Conservation (phyloP, 2,797 vertebrate species). For the Poecile montanus region DNA sequence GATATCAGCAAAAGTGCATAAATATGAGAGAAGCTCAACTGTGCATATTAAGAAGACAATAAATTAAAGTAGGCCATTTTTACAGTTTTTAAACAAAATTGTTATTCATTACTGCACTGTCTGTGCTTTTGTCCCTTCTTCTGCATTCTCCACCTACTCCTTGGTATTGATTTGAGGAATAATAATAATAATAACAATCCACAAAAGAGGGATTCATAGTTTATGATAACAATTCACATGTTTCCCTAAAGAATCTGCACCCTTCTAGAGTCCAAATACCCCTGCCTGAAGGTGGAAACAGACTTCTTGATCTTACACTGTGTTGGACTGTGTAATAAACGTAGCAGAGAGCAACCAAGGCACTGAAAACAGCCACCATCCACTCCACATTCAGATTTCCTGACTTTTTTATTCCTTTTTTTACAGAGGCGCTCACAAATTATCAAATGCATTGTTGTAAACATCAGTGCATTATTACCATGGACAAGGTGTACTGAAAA, state of each 20-base stretch:
- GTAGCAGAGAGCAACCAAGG: neutral
- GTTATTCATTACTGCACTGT: neutral
- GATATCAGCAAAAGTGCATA: neutral
- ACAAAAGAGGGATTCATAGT: neutral
- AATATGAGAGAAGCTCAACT: neutral
- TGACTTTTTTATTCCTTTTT: neutral
- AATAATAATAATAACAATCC: neutral
- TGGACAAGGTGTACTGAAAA: neutral
- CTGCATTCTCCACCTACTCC: neutral
- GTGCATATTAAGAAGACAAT: slow-evolving; percentile 5
- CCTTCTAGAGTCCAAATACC: neutral
- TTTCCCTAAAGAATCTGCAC: neutral
- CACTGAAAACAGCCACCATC: neutral
- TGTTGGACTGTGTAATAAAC: neutral
- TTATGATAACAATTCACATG: neutral
- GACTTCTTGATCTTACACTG: neutral
- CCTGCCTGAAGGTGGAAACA: neutral
- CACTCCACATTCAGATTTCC: neutral
- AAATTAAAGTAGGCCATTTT: neutral
- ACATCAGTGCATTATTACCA: neutral
- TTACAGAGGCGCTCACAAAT: neutral
- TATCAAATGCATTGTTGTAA: slow-evolving; percentile 19
- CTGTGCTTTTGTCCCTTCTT: neutral
- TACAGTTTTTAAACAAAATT: slow-evolving; percentile 9
- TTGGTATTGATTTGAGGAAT: neutral